phyloP scores from a whole-genome alignment of 2,888 invertebrate species.

The Caenorhabditis uteleia region DNA sequence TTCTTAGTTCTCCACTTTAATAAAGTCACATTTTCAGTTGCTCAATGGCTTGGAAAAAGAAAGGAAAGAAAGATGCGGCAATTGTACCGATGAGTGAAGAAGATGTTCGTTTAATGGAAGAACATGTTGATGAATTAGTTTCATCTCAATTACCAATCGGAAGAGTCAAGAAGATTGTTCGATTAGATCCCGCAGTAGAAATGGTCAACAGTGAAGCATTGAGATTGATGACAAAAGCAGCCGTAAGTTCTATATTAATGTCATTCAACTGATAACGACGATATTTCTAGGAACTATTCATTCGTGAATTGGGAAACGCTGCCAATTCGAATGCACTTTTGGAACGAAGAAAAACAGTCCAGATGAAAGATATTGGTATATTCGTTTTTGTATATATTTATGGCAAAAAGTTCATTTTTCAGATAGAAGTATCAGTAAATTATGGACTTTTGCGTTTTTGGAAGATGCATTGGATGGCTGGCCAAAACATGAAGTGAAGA shows the following conservation, averaged over 20 bases:
- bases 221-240: slow-evolving; percentile 53
- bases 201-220: slow-evolving; percentile 51
- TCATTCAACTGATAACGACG: not conserved
- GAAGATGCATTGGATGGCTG: slow-evolving; percentile 62
- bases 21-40: no score
- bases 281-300: slow-evolving; percentile 62
- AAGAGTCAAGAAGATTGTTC: slow-evolving; percentile 42
- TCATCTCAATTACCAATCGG: slow-evolving; percentile 42
- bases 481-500: slow-evolving; percentile 50
- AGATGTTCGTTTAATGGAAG: slow-evolving; percentile 17
- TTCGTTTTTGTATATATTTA: not conserved
- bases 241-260: slow-evolving; percentile 26
- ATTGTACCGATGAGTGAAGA: slow-evolving; percentile 24
- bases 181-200: slow-evolving; percentile 51
- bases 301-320: slow-evolving; percentile 50
- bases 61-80: slow-evolving; percentile 12
- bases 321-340: slow-evolving; percentile 50
- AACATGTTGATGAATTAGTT: slow-evolving; percentile 21
- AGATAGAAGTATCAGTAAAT: slow-evolving; percentile 54
- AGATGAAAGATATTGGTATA: slow-evolving; percentile 57
- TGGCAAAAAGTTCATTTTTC: slow-evolving; percentile 14
- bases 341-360: slow-evolving; percentile 57
- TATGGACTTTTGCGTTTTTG: slow-evolving; percentile 56
- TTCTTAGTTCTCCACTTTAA: no score
- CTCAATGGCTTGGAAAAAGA: slow-evolving; percentile 3